Evolutionary conservation across 2,113 vertebrate genomes (phyloP).

Genomic region (Cisticola juncidis): DNA sequence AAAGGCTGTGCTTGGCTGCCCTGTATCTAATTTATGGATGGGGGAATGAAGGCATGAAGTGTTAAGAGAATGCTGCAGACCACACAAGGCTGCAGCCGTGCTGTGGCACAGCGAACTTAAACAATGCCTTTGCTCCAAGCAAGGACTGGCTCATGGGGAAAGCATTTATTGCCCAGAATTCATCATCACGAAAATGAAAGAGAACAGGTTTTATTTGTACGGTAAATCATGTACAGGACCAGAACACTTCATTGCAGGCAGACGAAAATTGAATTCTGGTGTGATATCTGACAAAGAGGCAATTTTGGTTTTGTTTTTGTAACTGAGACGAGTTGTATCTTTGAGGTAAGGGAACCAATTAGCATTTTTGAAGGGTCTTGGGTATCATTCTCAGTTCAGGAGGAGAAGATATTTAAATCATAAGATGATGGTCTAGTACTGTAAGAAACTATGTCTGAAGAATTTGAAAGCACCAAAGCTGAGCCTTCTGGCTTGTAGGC

Average conservation of each 20-base stretch:
- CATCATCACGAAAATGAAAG: slow-evolving; percentile 12
- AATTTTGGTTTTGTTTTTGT: not conserved
- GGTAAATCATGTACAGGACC: not conserved
- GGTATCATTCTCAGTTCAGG: not conserved
- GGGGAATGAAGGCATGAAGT: not conserved
- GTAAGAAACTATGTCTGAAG: not conserved
- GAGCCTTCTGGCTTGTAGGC: not conserved
- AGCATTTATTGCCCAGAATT: not conserved
- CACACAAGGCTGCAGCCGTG: not conserved
- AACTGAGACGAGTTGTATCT: not conserved
- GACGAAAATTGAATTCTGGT: not conserved
- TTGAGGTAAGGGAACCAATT: not conserved
- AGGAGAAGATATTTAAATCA: not conserved
- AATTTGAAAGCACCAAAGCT: not conserved
- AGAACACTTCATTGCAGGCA: not conserved
- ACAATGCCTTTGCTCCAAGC: not conserved
- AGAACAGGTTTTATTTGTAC: slow-evolving; percentile 29
- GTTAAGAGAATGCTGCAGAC: not conserved
- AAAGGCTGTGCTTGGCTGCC: not conserved
- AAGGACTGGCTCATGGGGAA: not conserved
- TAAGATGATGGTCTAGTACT: not conserved
- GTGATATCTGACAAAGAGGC: not conserved
- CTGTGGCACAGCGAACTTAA: not conserved
- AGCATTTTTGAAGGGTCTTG: not conserved
- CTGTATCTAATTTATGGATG: not conserved